These are phyloP conservation scores for Arbacia lixula DNA, from an alignment of 53 echinoderm and acorn worm species.

Conservation along the genomic window DNA sequence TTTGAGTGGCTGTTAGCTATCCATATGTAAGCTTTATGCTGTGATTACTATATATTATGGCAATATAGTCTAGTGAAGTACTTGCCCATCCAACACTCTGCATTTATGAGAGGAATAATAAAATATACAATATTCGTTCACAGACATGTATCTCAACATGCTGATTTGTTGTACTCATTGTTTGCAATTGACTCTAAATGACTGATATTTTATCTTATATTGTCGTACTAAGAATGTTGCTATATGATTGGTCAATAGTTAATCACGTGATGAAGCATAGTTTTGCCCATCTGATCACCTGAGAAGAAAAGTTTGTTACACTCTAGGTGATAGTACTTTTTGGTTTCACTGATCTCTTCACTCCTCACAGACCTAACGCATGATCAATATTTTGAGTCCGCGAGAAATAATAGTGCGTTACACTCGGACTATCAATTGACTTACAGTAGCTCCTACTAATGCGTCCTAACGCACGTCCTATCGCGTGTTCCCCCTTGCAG, in stretches of 20 bases:
- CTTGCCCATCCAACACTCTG: conserved; percentile 45
- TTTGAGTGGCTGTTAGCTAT: conserved; percentile 4
- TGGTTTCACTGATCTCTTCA: no score
- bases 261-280: no score
- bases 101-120: conserved; percentile 26
- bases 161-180: neutral
- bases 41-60: conserved; percentile 35
- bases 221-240: neutral
- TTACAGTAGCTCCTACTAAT: no score
- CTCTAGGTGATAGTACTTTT: no score
- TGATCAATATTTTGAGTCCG: no score
- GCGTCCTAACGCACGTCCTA: no score
- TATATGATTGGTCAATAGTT: neutral
- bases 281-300: no score
- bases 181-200: neutral
- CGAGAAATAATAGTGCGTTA: no score
- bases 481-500: no score
- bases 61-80: conserved; percentile 62
- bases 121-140: conserved; percentile 53
- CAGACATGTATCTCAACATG: neutral
- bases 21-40: conserved; percentile 8
- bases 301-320: no score
- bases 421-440: no score
- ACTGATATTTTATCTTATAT: neutral
- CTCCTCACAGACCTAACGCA: no score